These are phyloP conservation scores for Catocala nupta DNA, from an alignment of 2,888 invertebrate species.

Conservation along the genomic window DNA sequence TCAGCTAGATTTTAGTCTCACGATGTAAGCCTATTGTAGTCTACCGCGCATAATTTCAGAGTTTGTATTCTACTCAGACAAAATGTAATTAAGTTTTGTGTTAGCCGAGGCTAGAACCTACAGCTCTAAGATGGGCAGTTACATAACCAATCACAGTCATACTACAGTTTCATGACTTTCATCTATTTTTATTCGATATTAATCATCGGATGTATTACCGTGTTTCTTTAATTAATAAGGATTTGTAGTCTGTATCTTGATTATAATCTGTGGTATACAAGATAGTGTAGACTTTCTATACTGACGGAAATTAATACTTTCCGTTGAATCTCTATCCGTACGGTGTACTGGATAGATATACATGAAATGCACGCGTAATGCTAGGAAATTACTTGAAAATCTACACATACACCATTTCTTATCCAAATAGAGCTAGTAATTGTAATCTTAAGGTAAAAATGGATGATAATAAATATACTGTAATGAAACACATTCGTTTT, in stretches of 20 bases:
- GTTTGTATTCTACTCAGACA: no score
- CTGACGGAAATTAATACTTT: conserved; percentile 73
- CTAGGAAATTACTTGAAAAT: conserved; percentile 53
- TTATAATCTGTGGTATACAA: conserved; percentile 11
- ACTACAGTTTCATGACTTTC: no score
- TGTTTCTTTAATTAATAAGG: conserved; percentile 1
- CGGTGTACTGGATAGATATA: conserved; percentile 40
- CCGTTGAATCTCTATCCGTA: conserved; percentile 62
- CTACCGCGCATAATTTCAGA: no score
- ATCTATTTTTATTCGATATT: no score
- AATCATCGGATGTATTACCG: no score
- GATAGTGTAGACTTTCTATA: conserved; percentile 67
- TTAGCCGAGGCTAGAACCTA: no score
- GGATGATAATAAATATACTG: not conserved
- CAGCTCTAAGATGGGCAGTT: no score
- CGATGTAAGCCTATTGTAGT: no score
- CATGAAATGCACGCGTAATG: conserved; percentile 53
- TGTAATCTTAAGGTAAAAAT: not conserved
- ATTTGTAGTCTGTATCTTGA: not conserved
- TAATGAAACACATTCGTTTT: no score
- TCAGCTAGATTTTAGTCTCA: no score
- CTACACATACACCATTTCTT: conserved; percentile 12
- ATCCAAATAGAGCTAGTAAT: conserved; percentile 18
- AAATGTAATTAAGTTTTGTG: no score
- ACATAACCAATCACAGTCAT: no score